Conservation (phyloP, 64 coral and sea anemone genomes). For the Actinia tenebrosa region DNA sequence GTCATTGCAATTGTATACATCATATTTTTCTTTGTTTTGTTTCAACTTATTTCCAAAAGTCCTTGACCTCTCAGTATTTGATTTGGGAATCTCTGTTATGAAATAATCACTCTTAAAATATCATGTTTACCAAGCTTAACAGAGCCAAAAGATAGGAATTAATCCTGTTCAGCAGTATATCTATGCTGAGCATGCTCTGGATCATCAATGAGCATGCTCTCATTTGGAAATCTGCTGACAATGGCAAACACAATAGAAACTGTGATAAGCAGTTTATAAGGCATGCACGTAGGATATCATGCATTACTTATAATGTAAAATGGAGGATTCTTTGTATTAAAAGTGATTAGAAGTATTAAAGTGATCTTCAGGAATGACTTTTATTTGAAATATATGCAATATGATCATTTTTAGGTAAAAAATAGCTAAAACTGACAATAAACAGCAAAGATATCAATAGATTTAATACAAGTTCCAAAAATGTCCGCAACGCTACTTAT, state of each 20-base stretch:
- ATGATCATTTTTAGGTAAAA: too few species aligned
- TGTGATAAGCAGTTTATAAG: slow-evolving; percentile 5
- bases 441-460: not conserved
- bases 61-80: slow-evolving; percentile 40
- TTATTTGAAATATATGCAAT: not conserved
- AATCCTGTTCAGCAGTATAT: slow-evolving; percentile 10
- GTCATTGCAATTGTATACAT: slow-evolving; percentile 58
- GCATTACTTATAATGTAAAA: not conserved
- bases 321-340: slow-evolving; percentile 1
- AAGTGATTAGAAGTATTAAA: not conserved
- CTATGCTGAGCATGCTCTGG: slow-evolving; percentile 4
- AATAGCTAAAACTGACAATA: not conserved
- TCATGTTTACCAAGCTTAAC: not conserved
- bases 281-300: not conserved
- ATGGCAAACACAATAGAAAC: not conserved
- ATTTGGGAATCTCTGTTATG: slow-evolving; percentile 13
- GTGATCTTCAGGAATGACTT: slow-evolving; percentile 1
- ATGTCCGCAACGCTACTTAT: slow-evolving; percentile 1
- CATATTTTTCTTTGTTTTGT: slow-evolving; percentile 38
- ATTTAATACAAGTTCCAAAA: slow-evolving; percentile 16
- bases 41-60: slow-evolving; percentile 36
- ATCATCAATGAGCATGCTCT: slow-evolving; percentile 16
- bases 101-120: not conserved
- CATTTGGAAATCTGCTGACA: slow-evolving; percentile 9
- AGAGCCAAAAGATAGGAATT: not conserved